Conservation (phyloP, 2,888 invertebrate species). For the Caenorhabditis panamensis region DNA sequence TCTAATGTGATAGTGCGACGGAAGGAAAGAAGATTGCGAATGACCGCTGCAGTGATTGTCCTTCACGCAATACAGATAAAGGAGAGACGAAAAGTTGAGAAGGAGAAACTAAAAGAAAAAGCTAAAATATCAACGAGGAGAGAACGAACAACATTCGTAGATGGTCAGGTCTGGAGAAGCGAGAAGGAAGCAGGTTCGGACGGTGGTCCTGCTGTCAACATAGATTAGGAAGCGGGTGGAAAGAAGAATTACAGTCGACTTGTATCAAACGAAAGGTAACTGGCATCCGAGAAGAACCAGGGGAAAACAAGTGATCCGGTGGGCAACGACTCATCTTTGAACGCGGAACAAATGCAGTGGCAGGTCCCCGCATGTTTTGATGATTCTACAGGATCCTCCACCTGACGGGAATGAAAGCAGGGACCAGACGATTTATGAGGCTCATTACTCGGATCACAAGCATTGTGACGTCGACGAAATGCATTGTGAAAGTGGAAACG, state of each 20-base stretch:
- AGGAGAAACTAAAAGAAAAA: slow-evolving; percentile 2
- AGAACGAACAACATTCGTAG: not conserved
- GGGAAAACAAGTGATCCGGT: slow-evolving; percentile 11
- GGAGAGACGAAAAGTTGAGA: slow-evolving; percentile 1
- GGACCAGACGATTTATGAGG: slow-evolving; percentile 10
- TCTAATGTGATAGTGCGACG: slow-evolving; percentile 21
- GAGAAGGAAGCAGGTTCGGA: slow-evolving; percentile 20
- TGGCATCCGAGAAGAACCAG: slow-evolving; percentile 2
- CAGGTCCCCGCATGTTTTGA: not conserved
- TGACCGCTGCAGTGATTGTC: slow-evolving; percentile 24
- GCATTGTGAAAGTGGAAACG: not conserved
- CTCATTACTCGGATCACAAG: slow-evolving; percentile 22
- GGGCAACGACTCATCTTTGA: slow-evolving; percentile 16
- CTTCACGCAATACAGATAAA: not conserved
- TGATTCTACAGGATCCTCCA: slow-evolving; percentile 26
- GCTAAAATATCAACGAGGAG: not conserved
- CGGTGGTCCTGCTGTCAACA: slow-evolving; percentile 15
- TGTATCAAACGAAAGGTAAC: not conserved
- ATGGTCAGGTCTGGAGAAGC: not conserved
- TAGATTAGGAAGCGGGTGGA: slow-evolving; percentile 24
- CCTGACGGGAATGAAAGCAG: not conserved
- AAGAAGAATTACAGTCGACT: slow-evolving; percentile 21
- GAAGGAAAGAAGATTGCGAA: not conserved
- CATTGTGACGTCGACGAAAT: slow-evolving; percentile 13
- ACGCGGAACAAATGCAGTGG: slow-evolving; percentile 11